Conservation (phyloP, 53 echinoderm and acorn worm genomes). For the Temnopleurus reevesii region DNA sequence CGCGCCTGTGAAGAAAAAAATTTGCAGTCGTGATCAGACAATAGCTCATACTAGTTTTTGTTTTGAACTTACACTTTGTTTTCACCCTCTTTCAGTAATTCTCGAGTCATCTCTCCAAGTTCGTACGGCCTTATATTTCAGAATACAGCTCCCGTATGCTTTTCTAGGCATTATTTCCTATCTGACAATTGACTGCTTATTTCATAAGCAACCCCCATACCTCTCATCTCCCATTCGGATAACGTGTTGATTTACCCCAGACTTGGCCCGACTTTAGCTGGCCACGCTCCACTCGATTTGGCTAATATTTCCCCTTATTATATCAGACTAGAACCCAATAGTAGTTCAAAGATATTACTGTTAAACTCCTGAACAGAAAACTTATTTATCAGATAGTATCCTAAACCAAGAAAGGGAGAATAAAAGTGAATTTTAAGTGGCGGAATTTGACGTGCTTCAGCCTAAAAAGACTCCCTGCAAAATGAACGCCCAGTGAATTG, state of each 20-base stretch:
- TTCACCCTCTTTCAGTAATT: slow-evolving; percentile 6
- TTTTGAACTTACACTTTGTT: slow-evolving; percentile 44
- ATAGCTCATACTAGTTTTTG: slow-evolving; percentile 1
- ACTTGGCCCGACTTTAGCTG: neutral
- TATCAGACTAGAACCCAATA: neutral
- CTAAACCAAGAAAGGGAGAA: slow-evolving; percentile 1
- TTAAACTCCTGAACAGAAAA: neutral
- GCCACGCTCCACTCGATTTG: neutral
- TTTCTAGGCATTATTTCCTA: neutral
- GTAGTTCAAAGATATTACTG: neutral
- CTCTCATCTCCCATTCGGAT: neutral
- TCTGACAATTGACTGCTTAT: neutral
- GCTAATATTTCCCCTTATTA: neutral
- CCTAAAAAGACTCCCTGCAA: neutral
- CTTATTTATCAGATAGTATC: neutral
- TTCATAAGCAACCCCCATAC: neutral
- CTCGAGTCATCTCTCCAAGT: neutral
- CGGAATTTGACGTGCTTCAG: neutral
- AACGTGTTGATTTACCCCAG: neutral
- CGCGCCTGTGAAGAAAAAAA: slow-evolving; percentile 14
- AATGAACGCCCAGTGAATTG: neutral
- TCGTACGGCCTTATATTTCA: slow-evolving; percentile 6
- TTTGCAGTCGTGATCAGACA: neutral
- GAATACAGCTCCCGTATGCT: neutral
- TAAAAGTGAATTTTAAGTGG: neutral